Base-by-base conservation (phyloP, 2,797 vertebrate genomes). In the Steatocranus sp. region DNA sequence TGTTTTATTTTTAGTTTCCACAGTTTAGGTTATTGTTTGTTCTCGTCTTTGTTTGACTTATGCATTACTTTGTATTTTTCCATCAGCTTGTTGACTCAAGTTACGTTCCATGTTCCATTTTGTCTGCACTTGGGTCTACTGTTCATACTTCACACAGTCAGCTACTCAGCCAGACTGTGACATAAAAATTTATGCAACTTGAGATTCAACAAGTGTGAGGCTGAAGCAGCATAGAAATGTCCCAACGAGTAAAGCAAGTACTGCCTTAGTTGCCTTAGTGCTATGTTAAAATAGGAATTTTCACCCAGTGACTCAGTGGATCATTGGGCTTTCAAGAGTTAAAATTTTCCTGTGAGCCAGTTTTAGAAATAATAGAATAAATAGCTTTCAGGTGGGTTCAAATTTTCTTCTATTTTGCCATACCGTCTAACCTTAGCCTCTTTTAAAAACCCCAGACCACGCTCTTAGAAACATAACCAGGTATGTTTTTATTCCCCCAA, bases 391-490 rank as follows among this genome's bases (percentile, higher is more conserved):
- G 18, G 32, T 20, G 32, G 53, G 8, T 58, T 58, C 54, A 58
- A 36, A n/a, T 36, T 63, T 66, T 38, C 1, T 23, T 66, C 15
- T 15, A 23, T 38, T 41, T 25, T 70, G 14, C 14, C 9, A 17
- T 61, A 25, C 23, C 1, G 0, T 43, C 38, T 43, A 43, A 70
- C 38, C 12, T 11, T 43, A 70, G 38, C 1, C 38, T 18, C 25
- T 68, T 15, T 3, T 0, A 4, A 43, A 34, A 61, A 34, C 0
- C 9, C 63, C 63, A 70, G 38, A 27, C 38, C 3, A 43, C 8
- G 0, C 2, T 18, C 20, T 38, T 53, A 38, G 5, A 23, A 70
- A 43, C 25, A 9, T 43, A 32, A 34, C 36, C 23, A 34, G 20
- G 15, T 56, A 49, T 34, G 56, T 53, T 75, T 14, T 61, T 34